Evolutionary conservation across 2,113 vertebrate genomes (phyloP), one percentile per base, ranked within the genome.

Genomic region (Trematocara macrostoma): DNA sequence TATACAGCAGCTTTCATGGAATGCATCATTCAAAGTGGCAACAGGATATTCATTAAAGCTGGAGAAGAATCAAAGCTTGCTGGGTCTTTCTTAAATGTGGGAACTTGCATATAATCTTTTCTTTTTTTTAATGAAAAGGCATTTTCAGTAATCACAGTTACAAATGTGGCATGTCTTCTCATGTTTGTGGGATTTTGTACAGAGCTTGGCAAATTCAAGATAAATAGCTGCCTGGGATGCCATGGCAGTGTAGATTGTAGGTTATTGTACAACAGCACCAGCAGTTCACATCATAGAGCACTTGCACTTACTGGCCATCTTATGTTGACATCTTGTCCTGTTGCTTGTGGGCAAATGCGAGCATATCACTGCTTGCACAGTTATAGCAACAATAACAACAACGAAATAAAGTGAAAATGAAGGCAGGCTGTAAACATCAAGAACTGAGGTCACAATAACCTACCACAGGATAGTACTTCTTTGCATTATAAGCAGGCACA

Each of bases 151-250:
- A 14, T 81, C 47, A 47, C 45, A 53, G 59, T 87, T 18, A 57
- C 56, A 7, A 6, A 87, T 34, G 29, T 79, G 84, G 26, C 84
- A 67, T 88, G 86, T 85, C 91, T 85, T 80, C 79, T 69, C 80
- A 76, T 79, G 82, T 80, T 18, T 29, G 40, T 7, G 1, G 51
- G 61, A 16, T 87, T 91, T 67, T 91, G 87, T 82, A 82, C 87
- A 69, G 79, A 84, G 83, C 89, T 79, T 11, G 4, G 57, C 34
- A 74, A 89, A 89, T 93, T 52, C 71, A 40, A 57, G 78, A 84
- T 64, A 83, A 90, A 92, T 29, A 82, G 83, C 78, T 74, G 29
- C 85, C 89, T 80, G 55, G 87, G 82, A 51, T 51, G 79, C 35
- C 15, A 55, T 3, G 11, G 47, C 61, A 53, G 57, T 78, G 69